A percentile compares a stretch with the other conserved stretches of the same genome.
phyloP scores from a whole-genome alignment of 2,888 invertebrate species.

The Agrilus mali region DNA sequence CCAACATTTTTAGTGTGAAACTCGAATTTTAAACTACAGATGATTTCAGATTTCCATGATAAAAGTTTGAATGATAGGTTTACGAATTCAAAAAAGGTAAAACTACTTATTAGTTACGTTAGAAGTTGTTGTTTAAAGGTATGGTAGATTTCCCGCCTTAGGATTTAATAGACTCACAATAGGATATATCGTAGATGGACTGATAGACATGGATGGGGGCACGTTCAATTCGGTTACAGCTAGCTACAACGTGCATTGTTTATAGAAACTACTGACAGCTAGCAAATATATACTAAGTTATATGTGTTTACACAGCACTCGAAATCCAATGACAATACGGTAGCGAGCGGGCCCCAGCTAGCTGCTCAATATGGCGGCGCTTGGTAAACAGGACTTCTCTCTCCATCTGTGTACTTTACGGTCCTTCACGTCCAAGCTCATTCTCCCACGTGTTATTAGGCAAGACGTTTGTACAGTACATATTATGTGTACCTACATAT shows the following conservation, averaged over 20 bases:
- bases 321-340: slow-evolving; percentile 36
- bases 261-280: slow-evolving; percentile 27
- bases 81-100: slow-evolving; percentile 7
- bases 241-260: slow-evolving; percentile 5
- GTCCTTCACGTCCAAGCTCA: not conserved
- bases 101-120: slow-evolving; percentile 11
- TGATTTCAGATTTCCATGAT: too few species aligned
- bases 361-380: slow-evolving; percentile 18
- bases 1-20: too few species aligned
- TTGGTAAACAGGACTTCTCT: slow-evolving; percentile 12
- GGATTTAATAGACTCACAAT: too few species aligned
- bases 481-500: too few species aligned
- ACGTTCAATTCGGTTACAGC: too few species aligned
- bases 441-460: not conserved
- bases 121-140: too few species aligned
- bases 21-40: too few species aligned
- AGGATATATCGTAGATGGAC: too few species aligned
- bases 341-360: slow-evolving; percentile 23
- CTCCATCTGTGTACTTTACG: not conserved
- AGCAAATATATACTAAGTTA: slow-evolving; percentile 32
- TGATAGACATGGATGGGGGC: too few species aligned
- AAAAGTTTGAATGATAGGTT: too few species aligned
- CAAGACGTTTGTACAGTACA: not conserved
- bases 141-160: not conserved
- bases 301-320: slow-evolving; percentile 34